A percentile compares a stretch with the other conserved stretches of the same genome.
phyloP scores from a whole-genome alignment of 2,113 vertebrate genomes.

The Dicaeum eximium region DNA sequence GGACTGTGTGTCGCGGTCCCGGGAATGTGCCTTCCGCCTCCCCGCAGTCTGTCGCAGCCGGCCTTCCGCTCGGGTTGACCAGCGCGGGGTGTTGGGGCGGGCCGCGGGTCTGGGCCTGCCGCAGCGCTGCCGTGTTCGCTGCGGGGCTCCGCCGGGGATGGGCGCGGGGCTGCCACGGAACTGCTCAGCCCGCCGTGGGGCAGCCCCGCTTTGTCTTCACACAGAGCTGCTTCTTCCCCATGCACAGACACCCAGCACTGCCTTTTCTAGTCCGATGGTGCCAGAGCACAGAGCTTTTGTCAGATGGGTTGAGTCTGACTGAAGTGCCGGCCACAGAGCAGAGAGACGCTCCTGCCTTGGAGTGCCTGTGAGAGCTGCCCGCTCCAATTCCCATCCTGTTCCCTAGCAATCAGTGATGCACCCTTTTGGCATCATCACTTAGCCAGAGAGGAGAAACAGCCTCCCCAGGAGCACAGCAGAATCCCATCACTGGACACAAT shows the following conservation, averaged over 20 bases:
- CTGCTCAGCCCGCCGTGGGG: accelerated
- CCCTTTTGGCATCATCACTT: neutral
- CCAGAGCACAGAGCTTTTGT: no score
- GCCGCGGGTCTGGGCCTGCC: accelerated
- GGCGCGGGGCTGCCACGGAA: accelerated
- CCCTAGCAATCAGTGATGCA: neutral
- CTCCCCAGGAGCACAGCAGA: neutral
- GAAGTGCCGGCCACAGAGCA: neutral
- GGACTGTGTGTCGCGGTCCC: accelerated
- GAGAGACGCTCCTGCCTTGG: neutral
- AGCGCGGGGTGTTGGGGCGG: accelerated
- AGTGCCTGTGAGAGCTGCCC: accelerated
- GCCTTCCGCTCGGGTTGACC: no score
- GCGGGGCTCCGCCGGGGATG: no score
- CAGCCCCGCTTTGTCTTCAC: neutral
- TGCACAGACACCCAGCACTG: neutral
- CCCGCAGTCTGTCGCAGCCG: accelerated
- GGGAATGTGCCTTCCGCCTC: no score
- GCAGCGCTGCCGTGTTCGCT: accelerated
- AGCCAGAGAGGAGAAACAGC: neutral
- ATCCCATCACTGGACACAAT: neutral
- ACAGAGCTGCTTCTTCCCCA: neutral
- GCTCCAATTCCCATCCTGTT: no score
- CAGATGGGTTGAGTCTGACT: no score
- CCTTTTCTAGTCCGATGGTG: neutral